These are phyloP conservation scores for Pterophyllum scalare DNA, from an alignment of 2,113 vertebrate species.

Conservation along the genomic window DNA sequence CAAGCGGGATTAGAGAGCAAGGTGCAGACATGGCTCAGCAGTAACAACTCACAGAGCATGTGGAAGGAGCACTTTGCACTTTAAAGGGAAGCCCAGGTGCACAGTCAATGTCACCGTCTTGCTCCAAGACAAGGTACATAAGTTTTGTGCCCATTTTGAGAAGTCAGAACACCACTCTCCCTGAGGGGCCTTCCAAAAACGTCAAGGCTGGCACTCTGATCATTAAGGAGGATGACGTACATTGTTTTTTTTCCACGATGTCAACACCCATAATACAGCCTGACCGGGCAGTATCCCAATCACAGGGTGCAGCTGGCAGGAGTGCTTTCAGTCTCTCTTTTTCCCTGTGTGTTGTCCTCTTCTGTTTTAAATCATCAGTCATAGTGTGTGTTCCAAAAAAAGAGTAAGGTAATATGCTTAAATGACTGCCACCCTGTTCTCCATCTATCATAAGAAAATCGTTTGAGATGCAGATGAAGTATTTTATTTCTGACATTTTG, in stretches of 20 bases:
- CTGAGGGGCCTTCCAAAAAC: not conserved
- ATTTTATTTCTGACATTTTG: slow-evolving; percentile 6
- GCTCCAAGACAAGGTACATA: not conserved
- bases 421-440: slow-evolving; percentile 3
- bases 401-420: slow-evolving; percentile 1
- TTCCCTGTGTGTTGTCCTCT: not conserved
- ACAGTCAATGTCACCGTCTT: not conserved
- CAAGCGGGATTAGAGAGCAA: not conserved
- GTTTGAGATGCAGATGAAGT: slow-evolving; percentile 4
- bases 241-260: not conserved
- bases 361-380: not conserved
- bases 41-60: slow-evolving; percentile 1
- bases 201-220: slow-evolving; percentile 6
- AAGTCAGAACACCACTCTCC: slow-evolving; percentile 2
- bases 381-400: slow-evolving; percentile 4
- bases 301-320: not conserved
- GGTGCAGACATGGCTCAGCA: not conserved
- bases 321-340: not conserved
- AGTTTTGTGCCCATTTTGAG: not conserved
- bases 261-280: not conserved
- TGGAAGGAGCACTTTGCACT: slow-evolving; percentile 19
- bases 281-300: not conserved
- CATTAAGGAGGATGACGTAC: not conserved
- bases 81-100: not conserved
- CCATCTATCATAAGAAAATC: slow-evolving; percentile 6